phyloP scores from a whole-genome alignment of 1,140 invertebrate genomes.

The Cryptotermes secundus region DNA sequence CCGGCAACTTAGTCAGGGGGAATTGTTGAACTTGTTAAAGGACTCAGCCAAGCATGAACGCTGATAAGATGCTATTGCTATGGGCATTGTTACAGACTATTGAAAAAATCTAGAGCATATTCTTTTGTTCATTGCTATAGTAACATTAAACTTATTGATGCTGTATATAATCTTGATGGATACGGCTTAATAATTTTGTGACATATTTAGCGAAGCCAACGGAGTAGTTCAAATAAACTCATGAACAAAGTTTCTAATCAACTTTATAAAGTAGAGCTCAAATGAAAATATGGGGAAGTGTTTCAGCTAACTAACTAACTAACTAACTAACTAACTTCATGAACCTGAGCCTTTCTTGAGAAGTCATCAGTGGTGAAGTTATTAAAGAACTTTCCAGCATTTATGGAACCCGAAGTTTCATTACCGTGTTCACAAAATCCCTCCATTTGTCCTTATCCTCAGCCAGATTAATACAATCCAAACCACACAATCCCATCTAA shows the following conservation, averaged over 20 bases:
- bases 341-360: too few relatives aligned
- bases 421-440: too few relatives aligned
- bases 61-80: not conserved
- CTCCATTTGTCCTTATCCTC: too few relatives aligned
- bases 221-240: not conserved
- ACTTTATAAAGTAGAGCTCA: not conserved
- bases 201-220: not conserved
- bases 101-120: not conserved
- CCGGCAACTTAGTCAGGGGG: not conserved
- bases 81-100: conserved; percentile 1
- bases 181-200: not conserved
- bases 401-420: too few relatives aligned
- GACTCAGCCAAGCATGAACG: not conserved
- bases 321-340: too few relatives aligned
- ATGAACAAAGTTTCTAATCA: not conserved
- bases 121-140: not conserved
- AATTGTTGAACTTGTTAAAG: conserved; percentile 9
- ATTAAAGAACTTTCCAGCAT: too few relatives aligned
- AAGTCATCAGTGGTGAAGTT: too few relatives aligned
- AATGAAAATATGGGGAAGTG: too few relatives aligned
- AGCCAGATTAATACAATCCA: too few relatives aligned
- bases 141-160: not conserved
- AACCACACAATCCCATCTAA: too few relatives aligned
- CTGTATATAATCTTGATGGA: not conserved
- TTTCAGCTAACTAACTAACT: too few relatives aligned